phyloP scores from a whole-genome alignment of 2,113 vertebrate genomes.

The Patagioenas fasciata region DNA sequence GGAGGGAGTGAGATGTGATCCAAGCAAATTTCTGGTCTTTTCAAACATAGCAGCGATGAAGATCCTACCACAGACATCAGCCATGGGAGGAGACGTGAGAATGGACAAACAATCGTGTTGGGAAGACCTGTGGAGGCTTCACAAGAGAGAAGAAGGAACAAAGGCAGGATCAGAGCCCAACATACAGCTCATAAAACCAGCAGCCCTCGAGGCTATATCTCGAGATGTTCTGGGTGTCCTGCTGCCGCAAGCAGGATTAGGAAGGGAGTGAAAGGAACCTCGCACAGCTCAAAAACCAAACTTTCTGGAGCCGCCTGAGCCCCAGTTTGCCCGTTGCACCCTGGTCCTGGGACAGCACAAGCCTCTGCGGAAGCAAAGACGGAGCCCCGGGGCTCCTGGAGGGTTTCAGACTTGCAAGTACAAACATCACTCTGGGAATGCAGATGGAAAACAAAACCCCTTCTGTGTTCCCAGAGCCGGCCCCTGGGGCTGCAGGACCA shows the following conservation, averaged over 20 bases:
- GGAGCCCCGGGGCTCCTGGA: background rate
- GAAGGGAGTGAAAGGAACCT: background rate
- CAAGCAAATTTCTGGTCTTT: background rate
- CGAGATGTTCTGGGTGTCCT: background rate
- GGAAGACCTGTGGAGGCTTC: background rate
- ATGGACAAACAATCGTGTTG: rapidly evolving
- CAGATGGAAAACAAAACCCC: background rate
- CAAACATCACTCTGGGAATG: background rate
- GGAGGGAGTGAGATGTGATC: background rate
- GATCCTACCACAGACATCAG: background rate
- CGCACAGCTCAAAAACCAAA: background rate
- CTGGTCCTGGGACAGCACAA: background rate
- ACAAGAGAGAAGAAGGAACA: background rate
- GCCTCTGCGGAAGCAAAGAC: background rate
- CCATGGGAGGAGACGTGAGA: background rate
- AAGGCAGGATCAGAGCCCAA: background rate
- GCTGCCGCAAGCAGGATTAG: background rate
- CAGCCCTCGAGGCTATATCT: background rate
- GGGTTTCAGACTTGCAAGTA: background rate
- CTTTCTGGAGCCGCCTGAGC: background rate
- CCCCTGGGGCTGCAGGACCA: background rate
- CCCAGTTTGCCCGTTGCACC: background rate
- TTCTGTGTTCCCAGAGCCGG: rapidly evolving
- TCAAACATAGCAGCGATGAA: background rate
- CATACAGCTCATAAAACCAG: background rate